Evolutionary conservation across 53 echinoderm and acorn worm genomes (phyloP), one percentile per base, ranked within the genome.

Genomic region (Henricia sp.): DNA sequence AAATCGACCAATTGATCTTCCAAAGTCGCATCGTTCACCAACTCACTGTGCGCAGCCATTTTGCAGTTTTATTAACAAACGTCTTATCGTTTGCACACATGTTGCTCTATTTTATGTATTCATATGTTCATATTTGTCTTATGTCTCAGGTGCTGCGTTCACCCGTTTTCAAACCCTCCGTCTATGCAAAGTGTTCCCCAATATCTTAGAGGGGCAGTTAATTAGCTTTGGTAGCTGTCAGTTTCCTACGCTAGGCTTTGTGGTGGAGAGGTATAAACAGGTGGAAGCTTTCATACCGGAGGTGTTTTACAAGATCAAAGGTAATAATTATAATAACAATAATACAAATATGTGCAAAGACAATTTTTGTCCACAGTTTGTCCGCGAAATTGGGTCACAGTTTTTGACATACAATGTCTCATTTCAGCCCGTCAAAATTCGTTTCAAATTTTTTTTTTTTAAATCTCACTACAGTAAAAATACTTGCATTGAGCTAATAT

Each of bases 161-260:
- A 96, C 96, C 20, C 67, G 96, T 4, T 93, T 94, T 56, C 96
- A 96, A 72, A 96, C 96, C 44, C 86, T 96, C 23, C 82, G 96
- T 16, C 83, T 96, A 0, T 87, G 88, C 72, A 91, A 88, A 42
- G 96, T 96, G 13, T 96, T 96, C n/a, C 93, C 96, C 0, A 83
- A 88, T 33, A 62, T 90, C 25, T 66, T 96, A 39, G 90, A 89
- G 19, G 82, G 92, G 13, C 91, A 93, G 75, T 76, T 94, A 33
- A 96, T 96, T 48, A 96, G 96, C 70, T 96, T 96, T 73, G 96
- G 96, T 26, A 91, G 91, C 50, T 96, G 96, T 68, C 96, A 96
- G 86, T 96, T 96, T 71, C 96, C 96, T 14, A 96, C 96, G 1
- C 80, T 96, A 19, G 96, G 96, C 1, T 96, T 96, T 84, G 96